Conservation (phyloP, 2,797 vertebrate genomes). For the Ptychadena robeensis region DNA sequence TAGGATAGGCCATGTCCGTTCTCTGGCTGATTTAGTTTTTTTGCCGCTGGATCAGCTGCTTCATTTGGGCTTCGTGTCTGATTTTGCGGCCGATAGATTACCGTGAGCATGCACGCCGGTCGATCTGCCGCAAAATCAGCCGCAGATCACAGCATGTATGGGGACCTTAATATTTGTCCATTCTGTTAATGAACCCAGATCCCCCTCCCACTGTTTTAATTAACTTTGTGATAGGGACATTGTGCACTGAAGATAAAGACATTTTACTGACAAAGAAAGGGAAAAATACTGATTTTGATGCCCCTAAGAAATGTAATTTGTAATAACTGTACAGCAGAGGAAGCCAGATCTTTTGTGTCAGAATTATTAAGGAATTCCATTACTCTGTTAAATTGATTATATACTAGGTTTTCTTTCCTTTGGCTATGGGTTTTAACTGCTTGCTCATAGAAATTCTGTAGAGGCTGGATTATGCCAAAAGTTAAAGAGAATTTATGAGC, state of each 20-base stretch:
- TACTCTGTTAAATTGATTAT: constrained; percentile 38
- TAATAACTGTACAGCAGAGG: constrained; percentile 33
- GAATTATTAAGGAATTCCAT: constrained; percentile 45
- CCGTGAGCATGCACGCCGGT: no score
- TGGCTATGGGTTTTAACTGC: constrained; percentile 35
- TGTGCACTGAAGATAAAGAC: constrained; percentile 15
- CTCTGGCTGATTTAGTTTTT: no score
- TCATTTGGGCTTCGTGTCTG: no score
- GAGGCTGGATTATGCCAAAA: background rate
- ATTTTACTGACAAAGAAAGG: constrained; percentile 21
- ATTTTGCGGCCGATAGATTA: no score
- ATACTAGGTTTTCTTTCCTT: constrained; percentile 30
- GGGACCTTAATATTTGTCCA: no score
- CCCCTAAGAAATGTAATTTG: constrained; percentile 37
- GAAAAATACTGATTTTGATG: constrained; percentile 16
- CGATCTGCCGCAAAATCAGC: no score
- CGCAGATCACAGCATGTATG: no score
- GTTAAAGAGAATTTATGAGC: background rate
- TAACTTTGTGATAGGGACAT: constrained; percentile 22
- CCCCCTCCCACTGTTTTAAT: constrained; percentile 16
- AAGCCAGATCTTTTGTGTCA: constrained; percentile 23
- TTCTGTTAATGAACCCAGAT: constrained; percentile 11
- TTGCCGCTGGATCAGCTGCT: no score
- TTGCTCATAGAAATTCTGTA: background rate
- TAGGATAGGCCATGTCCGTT: no score